Percentiles rank a stretch among this genome's conserved stretches.
These are phyloP conservation scores for Aplodontia rufa DNA, from an alignment of 2,113 vertebrate genomes.

Conservation along the genomic window DNA sequence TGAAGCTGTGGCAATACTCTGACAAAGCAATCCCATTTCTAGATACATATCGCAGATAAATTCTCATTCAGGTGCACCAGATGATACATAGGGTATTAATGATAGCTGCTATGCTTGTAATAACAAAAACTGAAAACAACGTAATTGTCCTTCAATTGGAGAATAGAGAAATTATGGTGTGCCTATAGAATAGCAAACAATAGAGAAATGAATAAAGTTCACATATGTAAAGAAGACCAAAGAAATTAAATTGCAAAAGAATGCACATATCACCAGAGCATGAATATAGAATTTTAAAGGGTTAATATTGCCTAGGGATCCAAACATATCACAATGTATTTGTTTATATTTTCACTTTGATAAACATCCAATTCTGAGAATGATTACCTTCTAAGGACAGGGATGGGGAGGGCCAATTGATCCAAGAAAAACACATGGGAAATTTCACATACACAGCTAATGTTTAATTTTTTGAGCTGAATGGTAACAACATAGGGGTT, in stretches of 20 bases:
- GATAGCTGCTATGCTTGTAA: neutral
- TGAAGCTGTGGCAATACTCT: neutral
- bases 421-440: neutral
- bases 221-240: neutral
- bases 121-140: neutral
- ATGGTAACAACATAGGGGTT: neutral
- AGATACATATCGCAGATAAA: neutral
- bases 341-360: neutral
- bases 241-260: neutral
- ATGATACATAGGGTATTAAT: neutral
- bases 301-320: neutral
- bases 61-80: neutral
- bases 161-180: neutral
- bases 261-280: neutral
- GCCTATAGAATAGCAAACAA: neutral
- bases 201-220: neutral
- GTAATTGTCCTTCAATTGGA: neutral
- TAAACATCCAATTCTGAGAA: neutral
- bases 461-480: neutral
- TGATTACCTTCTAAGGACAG: neutral
- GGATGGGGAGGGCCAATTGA: neutral
- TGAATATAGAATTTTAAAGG: neutral
- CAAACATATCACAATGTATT: neutral
- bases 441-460: no score
- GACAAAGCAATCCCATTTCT: neutral